These are phyloP conservation scores for Labroides dimidiatus DNA, from an alignment of 2,797 vertebrate genomes.

Conservation along the genomic window DNA sequence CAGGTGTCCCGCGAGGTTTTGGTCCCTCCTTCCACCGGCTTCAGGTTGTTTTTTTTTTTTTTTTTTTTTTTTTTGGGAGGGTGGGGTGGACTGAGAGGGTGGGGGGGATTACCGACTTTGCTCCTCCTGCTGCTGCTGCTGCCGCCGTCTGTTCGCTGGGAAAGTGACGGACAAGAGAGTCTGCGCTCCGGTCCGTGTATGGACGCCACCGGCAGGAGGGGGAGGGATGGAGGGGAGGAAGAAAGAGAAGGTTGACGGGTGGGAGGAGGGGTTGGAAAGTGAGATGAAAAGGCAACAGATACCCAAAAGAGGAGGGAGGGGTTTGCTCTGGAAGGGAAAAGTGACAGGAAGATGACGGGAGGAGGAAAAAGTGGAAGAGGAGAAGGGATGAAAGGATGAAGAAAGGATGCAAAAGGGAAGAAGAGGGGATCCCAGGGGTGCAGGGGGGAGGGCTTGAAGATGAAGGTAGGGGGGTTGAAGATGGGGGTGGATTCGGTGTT, in stretches of 20 bases:
- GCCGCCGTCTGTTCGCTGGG: constrained; percentile 74
- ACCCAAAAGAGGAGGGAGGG: not conserved
- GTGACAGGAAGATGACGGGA: not conserved
- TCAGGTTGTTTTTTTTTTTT: constrained; percentile 23
- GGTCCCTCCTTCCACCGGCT: constrained; percentile 27
- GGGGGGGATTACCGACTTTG: constrained; percentile 71
- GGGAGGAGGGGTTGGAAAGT: constrained; percentile 17
- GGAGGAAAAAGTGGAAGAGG: not conserved
- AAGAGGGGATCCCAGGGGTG: not conserved
- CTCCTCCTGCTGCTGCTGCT: constrained; percentile 60
- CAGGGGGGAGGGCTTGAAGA: not conserved
- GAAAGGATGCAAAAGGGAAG: not conserved
- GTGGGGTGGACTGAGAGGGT: constrained; percentile 53
- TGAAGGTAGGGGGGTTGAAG: not conserved
- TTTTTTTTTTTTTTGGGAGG: constrained; percentile 41
- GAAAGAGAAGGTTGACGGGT: not conserved
- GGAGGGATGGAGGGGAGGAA: not conserved
- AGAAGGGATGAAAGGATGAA: not conserved
- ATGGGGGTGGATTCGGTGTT: not conserved
- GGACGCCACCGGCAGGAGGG: constrained; percentile 1
- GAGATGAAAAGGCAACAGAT: constrained; percentile 50
- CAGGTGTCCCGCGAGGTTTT: constrained; percentile 67
- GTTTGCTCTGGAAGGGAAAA: too few relatives aligned
- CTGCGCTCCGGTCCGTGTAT: constrained; percentile 45
- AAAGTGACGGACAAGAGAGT: constrained; percentile 78